Percentiles rank a stretch among this genome's conserved stretches.
phyloP scores from a whole-genome alignment of 2,888 invertebrate genomes.

The Cabera pusaria region DNA sequence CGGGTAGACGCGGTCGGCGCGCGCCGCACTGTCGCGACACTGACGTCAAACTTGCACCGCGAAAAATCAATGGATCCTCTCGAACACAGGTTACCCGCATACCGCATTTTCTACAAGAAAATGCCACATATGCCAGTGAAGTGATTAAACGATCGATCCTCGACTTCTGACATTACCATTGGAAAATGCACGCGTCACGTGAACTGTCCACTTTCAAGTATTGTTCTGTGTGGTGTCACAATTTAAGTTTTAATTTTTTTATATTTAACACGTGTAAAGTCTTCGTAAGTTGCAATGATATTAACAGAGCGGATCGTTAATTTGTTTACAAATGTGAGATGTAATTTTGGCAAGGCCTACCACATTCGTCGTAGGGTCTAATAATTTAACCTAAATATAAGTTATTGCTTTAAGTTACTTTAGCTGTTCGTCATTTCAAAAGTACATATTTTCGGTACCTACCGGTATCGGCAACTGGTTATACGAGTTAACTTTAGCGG shows the following conservation, averaged over 20 bases:
- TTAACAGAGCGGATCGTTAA: constrained; percentile 20
- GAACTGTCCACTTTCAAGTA: constrained; percentile 71
- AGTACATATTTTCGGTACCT: constrained; percentile 35
- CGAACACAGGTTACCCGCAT: constrained; percentile 73
- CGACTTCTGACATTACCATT: constrained; percentile 46
- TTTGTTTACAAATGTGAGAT: constrained; percentile 7
- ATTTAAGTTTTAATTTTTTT: constrained; percentile 51
- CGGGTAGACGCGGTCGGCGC: constrained; percentile 77
- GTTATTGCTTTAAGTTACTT: constrained; percentile 14
- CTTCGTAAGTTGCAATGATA: constrained; percentile 16
- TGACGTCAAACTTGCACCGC: constrained; percentile 73
- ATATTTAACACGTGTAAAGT: constrained; percentile 13
- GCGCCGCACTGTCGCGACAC: constrained; percentile 69
- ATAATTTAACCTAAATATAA: constrained; percentile 17
- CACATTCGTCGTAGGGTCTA: constrained; percentile 8
- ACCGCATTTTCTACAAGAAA: constrained; percentile 79
- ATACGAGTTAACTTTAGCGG: constrained; percentile 47
- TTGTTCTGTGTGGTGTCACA: constrained; percentile 72
- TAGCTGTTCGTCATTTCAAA: constrained; percentile 42
- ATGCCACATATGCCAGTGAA: constrained; percentile 76
- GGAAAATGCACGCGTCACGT: constrained; percentile 58
- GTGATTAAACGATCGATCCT: constrained; percentile 51
- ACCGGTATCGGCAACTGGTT: constrained; percentile 52
- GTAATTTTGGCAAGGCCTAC: constrained; percentile 10
- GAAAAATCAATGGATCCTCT: constrained; percentile 78